Percentiles rank a stretch among this genome's conserved stretches.
These are phyloP conservation scores for Euleptes europaea DNA, from an alignment of 2,113 vertebrate species.

Conservation along the genomic window DNA sequence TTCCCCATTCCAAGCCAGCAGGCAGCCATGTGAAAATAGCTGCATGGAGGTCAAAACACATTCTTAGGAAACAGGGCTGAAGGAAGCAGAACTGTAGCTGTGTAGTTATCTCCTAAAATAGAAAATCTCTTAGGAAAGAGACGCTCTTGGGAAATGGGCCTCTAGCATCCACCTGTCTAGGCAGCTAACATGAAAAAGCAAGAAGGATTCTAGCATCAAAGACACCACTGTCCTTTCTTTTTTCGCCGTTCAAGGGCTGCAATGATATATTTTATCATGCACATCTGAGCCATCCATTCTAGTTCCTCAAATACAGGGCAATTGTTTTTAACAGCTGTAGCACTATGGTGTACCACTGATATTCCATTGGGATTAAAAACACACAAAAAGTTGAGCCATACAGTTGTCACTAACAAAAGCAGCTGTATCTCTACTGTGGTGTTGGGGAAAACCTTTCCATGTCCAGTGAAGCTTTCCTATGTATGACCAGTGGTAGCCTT, in stretches of 20 bases:
- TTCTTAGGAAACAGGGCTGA: not conserved
- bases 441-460: not conserved
- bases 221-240: not conserved
- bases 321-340: not conserved
- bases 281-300: not conserved
- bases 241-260: not conserved
- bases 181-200: not conserved
- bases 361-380: not conserved
- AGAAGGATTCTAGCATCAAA: not conserved
- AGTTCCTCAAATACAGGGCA: not conserved
- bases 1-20: constrained; percentile 14
- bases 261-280: not conserved
- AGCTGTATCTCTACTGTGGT: not conserved
- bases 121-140: not conserved
- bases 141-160: fast-evolving
- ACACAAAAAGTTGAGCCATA: not conserved
- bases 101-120: not conserved
- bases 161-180: not conserved
- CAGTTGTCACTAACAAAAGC: not conserved
- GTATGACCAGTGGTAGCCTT: not conserved
- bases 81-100: not conserved
- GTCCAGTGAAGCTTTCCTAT: not conserved
- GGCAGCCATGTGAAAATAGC: not conserved
- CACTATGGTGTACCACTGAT: not conserved
- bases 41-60: not conserved